phyloP scores from a whole-genome alignment of 2,888 invertebrate genomes.

The Hymenopus coronatus region DNA sequence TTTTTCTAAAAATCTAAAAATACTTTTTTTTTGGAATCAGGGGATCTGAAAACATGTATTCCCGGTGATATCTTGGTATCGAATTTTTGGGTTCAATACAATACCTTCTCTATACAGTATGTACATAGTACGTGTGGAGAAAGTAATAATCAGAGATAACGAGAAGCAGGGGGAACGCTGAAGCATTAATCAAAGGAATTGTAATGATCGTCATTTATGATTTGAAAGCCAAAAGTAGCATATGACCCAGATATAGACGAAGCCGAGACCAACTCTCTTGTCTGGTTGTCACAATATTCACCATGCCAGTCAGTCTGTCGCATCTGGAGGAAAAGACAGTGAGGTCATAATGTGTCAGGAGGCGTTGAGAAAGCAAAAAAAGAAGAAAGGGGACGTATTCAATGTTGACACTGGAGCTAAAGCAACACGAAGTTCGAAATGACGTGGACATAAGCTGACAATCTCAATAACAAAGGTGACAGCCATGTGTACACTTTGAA shows the following conservation, averaged over 20 bases:
- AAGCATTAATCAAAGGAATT: too few relatives aligned
- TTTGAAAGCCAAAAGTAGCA: neutral
- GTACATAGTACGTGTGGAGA: too few relatives aligned
- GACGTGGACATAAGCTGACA: neutral
- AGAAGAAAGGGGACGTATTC: neutral
- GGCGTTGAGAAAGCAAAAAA: neutral
- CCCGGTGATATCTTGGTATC: too few relatives aligned
- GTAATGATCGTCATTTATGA: too few relatives aligned
- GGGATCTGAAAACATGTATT: too few relatives aligned
- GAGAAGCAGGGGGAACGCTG: too few relatives aligned
- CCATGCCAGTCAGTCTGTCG: neutral
- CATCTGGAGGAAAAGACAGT: neutral
- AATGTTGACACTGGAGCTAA: neutral
- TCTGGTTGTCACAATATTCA: neutral
- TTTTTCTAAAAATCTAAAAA: too few relatives aligned
- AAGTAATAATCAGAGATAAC: too few relatives aligned
- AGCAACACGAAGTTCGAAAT: neutral
- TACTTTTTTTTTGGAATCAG: too few relatives aligned
- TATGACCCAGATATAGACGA: neutral
- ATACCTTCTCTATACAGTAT: too few relatives aligned
- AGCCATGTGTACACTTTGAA: neutral
- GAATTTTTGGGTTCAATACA: too few relatives aligned
- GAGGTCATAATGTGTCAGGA: neutral
- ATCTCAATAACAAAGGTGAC: neutral
- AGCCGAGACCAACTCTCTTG: neutral